A percentile compares a stretch with the other conserved stretches of the same genome.
phyloP scores from a whole-genome alignment of 2,888 invertebrate species.

The Oscheius sp. region DNA sequence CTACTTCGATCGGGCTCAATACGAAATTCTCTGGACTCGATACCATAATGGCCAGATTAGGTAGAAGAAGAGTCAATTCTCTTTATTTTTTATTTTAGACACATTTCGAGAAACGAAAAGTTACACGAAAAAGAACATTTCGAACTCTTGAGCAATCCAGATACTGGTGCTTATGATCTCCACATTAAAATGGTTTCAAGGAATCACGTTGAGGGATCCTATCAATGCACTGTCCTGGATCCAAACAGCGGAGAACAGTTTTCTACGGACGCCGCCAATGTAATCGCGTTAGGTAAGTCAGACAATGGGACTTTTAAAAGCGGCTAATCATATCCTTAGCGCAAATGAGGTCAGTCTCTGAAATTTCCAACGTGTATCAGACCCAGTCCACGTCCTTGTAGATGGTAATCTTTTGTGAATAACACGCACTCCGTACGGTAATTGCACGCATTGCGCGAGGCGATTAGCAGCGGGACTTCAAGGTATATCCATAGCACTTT shows the following conservation, averaged over 20 bases:
- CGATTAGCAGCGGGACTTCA: constrained; percentile 14
- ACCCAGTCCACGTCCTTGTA: constrained; percentile 21
- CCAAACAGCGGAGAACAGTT: constrained; percentile 77
- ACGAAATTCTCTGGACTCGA: constrained; percentile 51
- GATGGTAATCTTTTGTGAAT: constrained; percentile 31
- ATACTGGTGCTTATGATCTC: constrained; percentile 83
- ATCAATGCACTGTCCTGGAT: constrained; percentile 76
- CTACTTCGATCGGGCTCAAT: constrained; percentile 35
- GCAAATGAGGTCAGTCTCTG: constrained; percentile 7
- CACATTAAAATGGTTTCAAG: constrained; percentile 76
- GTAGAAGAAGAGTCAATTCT: constrained; percentile 24
- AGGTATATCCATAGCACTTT: not conserved
- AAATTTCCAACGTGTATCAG: constrained; percentile 8
- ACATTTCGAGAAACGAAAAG: constrained; percentile 46
- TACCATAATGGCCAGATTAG: constrained; percentile 49
- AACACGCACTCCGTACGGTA: constrained; percentile 28
- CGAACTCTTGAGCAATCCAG: constrained; percentile 42
- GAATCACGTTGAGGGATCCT: constrained; percentile 47
- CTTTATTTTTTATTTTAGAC: constrained; percentile 36
- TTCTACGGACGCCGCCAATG: constrained; percentile 58
- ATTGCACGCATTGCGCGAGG: constrained; percentile 23
- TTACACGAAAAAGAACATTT: constrained; percentile 49
- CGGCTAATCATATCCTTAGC: constrained; percentile 12
- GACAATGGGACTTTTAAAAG: not conserved
- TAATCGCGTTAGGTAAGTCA: constrained; percentile 66